phyloP scores from a whole-genome alignment of 2,113 vertebrate species.

The Macquaria australasica region DNA sequence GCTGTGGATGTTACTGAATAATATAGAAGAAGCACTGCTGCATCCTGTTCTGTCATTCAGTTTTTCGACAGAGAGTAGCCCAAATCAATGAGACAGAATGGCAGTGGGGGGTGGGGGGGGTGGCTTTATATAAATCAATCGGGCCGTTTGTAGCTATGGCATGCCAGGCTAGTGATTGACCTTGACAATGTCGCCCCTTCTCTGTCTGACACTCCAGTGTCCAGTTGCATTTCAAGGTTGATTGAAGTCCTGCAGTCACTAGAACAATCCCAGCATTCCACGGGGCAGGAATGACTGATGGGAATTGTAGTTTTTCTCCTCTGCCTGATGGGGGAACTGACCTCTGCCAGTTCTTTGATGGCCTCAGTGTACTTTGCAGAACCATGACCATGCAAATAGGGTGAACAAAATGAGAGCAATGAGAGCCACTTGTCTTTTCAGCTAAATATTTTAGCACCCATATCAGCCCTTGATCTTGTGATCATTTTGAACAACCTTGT shows the following conservation, averaged over 20 bases:
- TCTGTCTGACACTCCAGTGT: constrained; percentile 63
- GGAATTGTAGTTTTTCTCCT: constrained; percentile 58
- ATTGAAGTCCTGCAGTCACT: constrained; percentile 72
- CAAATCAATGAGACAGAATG: constrained; percentile 77
- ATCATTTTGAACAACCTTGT: constrained; percentile 55
- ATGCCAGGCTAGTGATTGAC: constrained; percentile 75
- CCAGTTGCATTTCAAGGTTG: constrained; percentile 77
- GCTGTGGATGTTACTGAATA: constrained; percentile 59
- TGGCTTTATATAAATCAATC: constrained; percentile 76
- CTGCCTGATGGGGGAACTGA: constrained; percentile 11
- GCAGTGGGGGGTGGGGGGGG: constrained; percentile 20
- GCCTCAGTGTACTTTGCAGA: constrained; percentile 18
- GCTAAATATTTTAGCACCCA: not conserved
- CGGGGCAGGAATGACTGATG: constrained; percentile 52
- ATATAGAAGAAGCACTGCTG: constrained; percentile 47
- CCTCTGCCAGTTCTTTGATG: constrained; percentile 10
- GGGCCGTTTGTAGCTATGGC: constrained; percentile 68
- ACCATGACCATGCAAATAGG: constrained; percentile 21
- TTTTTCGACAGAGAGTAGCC: constrained; percentile 69
- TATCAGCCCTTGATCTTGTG: constrained; percentile 65
- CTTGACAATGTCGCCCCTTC: constrained; percentile 73
- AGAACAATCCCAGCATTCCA: constrained; percentile 73
- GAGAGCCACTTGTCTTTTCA: constrained; percentile 20
- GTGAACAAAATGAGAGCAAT: not conserved
- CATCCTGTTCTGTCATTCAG: constrained; percentile 55